Conservation (phyloP, 2,113 vertebrate species). For the Mesoclemmys tuberculata region DNA sequence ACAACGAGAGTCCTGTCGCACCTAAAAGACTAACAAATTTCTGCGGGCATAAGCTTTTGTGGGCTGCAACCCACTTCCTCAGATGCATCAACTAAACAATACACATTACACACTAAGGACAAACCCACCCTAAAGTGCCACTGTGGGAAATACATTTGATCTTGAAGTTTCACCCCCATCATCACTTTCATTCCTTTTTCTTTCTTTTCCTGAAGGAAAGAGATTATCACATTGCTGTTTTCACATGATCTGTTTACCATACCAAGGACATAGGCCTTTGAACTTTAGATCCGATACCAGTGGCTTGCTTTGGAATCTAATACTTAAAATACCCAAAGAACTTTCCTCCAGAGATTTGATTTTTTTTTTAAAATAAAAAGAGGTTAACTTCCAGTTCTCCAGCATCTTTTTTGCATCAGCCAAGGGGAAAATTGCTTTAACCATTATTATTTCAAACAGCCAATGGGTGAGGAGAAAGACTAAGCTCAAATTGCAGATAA, state of each 20-base stretch:
- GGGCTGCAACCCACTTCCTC: too few relatives aligned
- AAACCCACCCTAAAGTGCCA: neutral
- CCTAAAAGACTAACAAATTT: too few relatives aligned
- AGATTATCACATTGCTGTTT: neutral
- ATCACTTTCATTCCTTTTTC: too few relatives aligned
- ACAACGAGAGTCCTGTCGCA: too few relatives aligned
- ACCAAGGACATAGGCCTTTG: constrained; percentile 1
- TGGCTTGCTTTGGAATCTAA: neutral
- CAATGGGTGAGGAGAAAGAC: neutral
- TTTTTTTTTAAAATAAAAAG: neutral
- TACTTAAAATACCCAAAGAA: neutral
- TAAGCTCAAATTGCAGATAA: neutral
- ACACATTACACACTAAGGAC: neutral
- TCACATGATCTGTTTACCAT: constrained; percentile 18
- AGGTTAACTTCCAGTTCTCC: neutral
- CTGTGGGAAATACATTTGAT: neutral
- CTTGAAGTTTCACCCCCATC: neutral
- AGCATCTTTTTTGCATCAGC: neutral
- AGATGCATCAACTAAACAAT: neutral
- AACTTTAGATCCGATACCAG: neutral
- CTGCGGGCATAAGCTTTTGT: too few relatives aligned
- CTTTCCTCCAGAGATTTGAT: neutral
- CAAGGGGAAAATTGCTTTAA: neutral
- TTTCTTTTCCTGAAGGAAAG: neutral
- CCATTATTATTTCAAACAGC: neutral